Evolutionary conservation across 2,113 vertebrate species (phyloP).

Genomic region (Alethe diademata): DNA sequence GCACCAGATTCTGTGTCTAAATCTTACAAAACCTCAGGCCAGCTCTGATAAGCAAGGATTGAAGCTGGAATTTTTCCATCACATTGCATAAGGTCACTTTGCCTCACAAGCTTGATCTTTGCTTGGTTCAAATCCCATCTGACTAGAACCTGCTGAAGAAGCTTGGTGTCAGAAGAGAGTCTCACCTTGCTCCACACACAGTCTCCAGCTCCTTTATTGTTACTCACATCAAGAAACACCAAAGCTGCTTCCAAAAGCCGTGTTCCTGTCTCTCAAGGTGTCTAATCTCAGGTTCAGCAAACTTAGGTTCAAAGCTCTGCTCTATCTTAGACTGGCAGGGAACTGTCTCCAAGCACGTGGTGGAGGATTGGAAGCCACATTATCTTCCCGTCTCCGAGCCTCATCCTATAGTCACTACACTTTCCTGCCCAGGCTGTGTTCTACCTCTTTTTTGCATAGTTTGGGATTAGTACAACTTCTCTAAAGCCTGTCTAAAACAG

Average conservation of each 20-base stretch:
- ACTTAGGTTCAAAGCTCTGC: neutral
- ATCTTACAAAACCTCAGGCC: neutral
- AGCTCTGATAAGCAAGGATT: constrained; percentile 10
- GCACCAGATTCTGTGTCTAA: neutral
- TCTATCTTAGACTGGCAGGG: neutral
- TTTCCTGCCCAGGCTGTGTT: neutral
- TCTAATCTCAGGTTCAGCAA: neutral
- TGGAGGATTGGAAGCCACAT: neutral
- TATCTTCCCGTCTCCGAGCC: neutral
- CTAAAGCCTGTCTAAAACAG: neutral
- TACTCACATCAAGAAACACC: neutral
- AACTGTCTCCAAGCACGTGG: neutral
- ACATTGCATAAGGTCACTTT: neutral
- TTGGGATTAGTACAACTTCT: neutral
- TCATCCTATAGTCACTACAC: neutral
- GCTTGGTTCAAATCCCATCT: neutral
- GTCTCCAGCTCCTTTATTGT: neutral
- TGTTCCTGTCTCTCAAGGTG: neutral
- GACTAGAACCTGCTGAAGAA: neutral
- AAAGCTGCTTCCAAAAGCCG: neutral
- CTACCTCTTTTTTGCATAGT: neutral
- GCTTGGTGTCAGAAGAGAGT: neutral
- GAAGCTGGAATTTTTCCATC: constrained; percentile 33
- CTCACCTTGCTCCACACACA: neutral
- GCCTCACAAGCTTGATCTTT: neutral